A percentile compares a stretch with the other conserved stretches of the same genome.
These are phyloP conservation scores for Molanna angustata DNA, from an alignment of 2,888 invertebrate species.

Conservation along the genomic window DNA sequence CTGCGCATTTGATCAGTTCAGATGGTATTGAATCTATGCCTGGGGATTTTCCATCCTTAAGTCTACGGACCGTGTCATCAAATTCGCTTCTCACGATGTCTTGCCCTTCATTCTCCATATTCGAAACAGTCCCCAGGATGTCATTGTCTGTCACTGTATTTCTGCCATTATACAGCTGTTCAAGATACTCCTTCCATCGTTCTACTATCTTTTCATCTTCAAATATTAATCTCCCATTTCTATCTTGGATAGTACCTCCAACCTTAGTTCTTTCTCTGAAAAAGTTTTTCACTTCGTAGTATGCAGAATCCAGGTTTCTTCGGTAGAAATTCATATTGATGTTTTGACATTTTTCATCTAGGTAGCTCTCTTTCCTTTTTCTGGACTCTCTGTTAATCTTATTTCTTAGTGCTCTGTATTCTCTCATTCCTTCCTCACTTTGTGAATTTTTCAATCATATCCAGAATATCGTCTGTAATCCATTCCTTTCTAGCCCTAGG, in stretches of 20 bases:
- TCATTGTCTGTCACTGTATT: background rate
- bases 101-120: background rate
- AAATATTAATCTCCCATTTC: background rate
- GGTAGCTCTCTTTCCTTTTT: background rate
- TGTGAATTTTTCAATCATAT: slow-evolving; percentile 4
- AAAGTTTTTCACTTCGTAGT: background rate
- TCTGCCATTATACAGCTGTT: background rate
- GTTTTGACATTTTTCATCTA: background rate
- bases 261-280: background rate
- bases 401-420: slow-evolving; percentile 1
- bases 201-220: background rate
- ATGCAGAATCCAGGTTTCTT: background rate
- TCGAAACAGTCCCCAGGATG: background rate
- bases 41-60: background rate
- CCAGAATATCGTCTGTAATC: slow-evolving; percentile 1
- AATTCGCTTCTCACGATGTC: background rate
- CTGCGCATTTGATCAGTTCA: background rate
- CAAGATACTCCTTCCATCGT: too few species aligned
- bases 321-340: background rate
- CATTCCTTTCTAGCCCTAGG: slow-evolving; percentile 3
- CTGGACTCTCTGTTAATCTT: slow-evolving; percentile 6
- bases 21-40: too few species aligned
- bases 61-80: background rate
- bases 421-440: slow-evolving; percentile 2
- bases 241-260: background rate